These are phyloP conservation scores for Aricia agestis DNA, from an alignment of 1,140 invertebrate species.

Conservation along the genomic window DNA sequence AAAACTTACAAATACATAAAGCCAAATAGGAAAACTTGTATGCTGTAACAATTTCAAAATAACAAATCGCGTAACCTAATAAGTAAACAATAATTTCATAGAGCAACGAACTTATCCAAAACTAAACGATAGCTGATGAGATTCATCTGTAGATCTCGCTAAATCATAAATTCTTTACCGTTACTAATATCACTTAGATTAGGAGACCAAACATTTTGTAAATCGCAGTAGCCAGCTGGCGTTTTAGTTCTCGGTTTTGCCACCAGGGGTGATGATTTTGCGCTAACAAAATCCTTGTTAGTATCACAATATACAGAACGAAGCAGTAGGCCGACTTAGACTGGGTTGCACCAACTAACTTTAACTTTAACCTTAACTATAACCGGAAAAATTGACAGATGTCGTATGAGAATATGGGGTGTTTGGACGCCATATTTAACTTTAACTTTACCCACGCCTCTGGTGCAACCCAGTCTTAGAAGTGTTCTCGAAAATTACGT, in stretches of 20 bases:
- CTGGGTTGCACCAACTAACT: too few relatives aligned
- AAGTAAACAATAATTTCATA: slow-evolving; percentile 4
- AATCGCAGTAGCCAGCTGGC: not conserved
- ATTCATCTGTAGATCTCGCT: not conserved
- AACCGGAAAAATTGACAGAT: too few relatives aligned
- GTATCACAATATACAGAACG: not conserved
- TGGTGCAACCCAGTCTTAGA: too few relatives aligned
- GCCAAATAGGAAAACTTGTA: not conserved
- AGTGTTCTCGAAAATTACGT: too few relatives aligned
- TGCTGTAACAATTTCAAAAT: not conserved
- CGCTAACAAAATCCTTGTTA: not conserved
- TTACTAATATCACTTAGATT: not conserved
- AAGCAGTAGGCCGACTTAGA: too few relatives aligned
- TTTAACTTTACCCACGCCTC: too few relatives aligned
- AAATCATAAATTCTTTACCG: slow-evolving; percentile 7
- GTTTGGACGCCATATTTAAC: too few relatives aligned
- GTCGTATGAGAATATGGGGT: too few relatives aligned
- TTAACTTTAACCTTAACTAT: too few relatives aligned
- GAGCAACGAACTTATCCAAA: not conserved
- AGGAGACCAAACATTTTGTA: slow-evolving; percentile 1
- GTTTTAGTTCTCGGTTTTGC: not conserved
- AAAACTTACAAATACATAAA: slow-evolving; percentile 1
- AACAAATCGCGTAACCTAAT: not conserved
- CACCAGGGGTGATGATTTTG: not conserved
- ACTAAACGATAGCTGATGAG: not conserved